These are phyloP conservation scores for Drosophila macrothrix DNA, from an alignment of 2,888 invertebrate genomes.

Conservation along the genomic window DNA sequence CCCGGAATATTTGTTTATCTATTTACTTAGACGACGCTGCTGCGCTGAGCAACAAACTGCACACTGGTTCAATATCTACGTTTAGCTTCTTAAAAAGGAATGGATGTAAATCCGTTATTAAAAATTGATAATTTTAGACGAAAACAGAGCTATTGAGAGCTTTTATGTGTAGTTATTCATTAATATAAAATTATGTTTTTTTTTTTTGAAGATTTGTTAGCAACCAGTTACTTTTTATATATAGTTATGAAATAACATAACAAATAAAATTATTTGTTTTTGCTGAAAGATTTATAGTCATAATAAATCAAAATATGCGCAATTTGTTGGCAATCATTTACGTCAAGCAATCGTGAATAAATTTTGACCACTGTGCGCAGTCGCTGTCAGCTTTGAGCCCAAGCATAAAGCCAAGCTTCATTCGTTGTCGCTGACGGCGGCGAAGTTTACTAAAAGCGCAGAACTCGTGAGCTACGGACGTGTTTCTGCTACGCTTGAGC, in stretches of 20 bases:
- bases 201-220: not conserved
- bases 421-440: conserved; percentile 58
- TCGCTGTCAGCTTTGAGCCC: conserved; percentile 24
- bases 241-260: not conserved
- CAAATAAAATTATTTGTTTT: not conserved
- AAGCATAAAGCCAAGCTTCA: conserved; percentile 63
- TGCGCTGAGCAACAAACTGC: conserved; percentile 4
- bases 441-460: conserved; percentile 82
- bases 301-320: not conserved
- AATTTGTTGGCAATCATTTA: not conserved
- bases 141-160: not conserved
- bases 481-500: conserved; percentile 74
- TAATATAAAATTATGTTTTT: not conserved
- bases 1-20: conserved; percentile 19
- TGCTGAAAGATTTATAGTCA: not conserved
- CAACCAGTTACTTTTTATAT: too few species aligned
- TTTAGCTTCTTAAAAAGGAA: not conserved
- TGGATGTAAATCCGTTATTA: not conserved
- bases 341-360: not conserved
- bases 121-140: not conserved
- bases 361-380: conserved; percentile 40
- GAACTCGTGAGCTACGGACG: conserved; percentile 83
- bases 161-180: not conserved
- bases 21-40: conserved; percentile 10
- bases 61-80: conserved; percentile 21